Evolutionary conservation across 2,113 vertebrate species (phyloP).

Genomic region (Otus sunia): DNA sequence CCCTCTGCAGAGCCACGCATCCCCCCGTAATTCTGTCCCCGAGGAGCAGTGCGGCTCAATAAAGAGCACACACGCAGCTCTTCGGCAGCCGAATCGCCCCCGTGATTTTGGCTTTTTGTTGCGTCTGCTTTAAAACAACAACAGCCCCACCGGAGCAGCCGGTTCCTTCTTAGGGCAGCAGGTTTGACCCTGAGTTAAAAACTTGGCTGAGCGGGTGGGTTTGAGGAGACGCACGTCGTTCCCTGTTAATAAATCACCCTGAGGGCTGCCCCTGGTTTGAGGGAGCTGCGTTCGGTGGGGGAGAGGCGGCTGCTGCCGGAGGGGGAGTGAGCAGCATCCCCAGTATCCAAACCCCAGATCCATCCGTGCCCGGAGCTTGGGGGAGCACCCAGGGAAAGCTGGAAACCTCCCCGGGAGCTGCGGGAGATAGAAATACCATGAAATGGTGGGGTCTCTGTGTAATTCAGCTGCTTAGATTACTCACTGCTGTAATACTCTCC

Average conservation of each 20-base stretch:
- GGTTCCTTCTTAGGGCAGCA: background rate
- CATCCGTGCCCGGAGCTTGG: rapidly evolving
- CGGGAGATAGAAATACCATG: rapidly evolving
- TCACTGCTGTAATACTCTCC: background rate
- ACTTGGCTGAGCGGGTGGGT: background rate
- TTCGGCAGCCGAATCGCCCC: background rate
- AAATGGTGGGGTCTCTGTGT: background rate
- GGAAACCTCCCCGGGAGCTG: background rate
- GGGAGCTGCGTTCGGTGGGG: rapidly evolving
- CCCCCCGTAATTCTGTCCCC: background rate
- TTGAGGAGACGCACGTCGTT: background rate
- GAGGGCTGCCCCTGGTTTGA: background rate
- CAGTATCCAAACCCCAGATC: rapidly evolving
- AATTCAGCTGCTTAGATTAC: background rate
- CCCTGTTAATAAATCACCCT: background rate
- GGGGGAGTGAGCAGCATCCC: background rate
- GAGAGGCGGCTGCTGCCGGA: background rate
- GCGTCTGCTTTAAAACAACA: background rate
- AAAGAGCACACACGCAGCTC: background rate
- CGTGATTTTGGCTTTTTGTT: background rate
- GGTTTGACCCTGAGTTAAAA: background rate
- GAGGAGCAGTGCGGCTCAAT: background rate
- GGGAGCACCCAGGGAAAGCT: background rate
- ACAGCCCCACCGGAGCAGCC: background rate
- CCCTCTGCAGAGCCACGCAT: background rate